phyloP scores from a whole-genome alignment of 2,797 vertebrate genomes.

The Huso huso region DNA sequence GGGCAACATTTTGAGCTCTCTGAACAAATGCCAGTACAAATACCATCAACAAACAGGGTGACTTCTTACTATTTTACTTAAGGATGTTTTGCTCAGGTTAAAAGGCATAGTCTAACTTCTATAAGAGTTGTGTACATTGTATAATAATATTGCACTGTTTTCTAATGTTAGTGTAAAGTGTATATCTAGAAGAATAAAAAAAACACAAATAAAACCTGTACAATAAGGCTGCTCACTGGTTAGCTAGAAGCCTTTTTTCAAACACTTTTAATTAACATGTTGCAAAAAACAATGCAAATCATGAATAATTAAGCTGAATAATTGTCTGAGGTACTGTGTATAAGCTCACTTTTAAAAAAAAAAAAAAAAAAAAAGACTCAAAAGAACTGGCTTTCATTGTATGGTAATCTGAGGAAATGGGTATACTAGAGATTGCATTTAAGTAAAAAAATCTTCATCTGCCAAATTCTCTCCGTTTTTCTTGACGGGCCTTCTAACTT shows the following conservation, averaged over 20 bases:
- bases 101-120: constrained; percentile 48
- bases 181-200: constrained; percentile 11
- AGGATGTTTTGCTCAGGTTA: constrained; percentile 62
- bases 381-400: constrained; percentile 13
- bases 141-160: constrained; percentile 58
- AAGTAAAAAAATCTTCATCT: constrained; percentile 13
- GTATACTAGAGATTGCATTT: constrained; percentile 5
- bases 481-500: constrained; percentile 2
- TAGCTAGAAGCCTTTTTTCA: constrained; percentile 20
- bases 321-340: constrained; percentile 19
- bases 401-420: constrained; percentile 7
- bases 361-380: constrained; percentile 12
- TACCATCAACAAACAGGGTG: constrained; percentile 39
- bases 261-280: constrained; percentile 21
- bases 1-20: constrained; percentile 37
- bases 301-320: constrained; percentile 5
- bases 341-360: constrained; percentile 14
- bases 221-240: constrained; percentile 11
- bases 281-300: constrained; percentile 18
- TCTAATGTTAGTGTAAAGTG: constrained; percentile 27
- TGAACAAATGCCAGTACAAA: constrained; percentile 34
- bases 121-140: constrained; percentile 41
- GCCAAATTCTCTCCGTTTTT: constrained; percentile 16
- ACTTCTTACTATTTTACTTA: constrained; percentile 40
- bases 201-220: constrained; percentile 12